phyloP scores from a whole-genome alignment of 2,797 vertebrate genomes.

The Dendrocincla fuliginosa region DNA sequence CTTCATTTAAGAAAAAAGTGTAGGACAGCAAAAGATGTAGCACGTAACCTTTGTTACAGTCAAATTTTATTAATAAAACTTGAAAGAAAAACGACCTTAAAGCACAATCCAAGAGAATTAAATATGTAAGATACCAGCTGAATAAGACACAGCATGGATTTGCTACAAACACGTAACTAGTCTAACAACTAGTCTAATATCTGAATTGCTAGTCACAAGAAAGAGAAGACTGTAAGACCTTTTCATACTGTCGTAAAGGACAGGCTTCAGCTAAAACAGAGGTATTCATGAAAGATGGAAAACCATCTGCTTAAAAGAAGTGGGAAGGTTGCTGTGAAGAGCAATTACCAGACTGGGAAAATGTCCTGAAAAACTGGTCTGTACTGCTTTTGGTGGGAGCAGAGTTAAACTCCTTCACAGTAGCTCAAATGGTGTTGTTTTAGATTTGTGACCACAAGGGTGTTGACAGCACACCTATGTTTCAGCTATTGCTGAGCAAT shows the following conservation, averaged over 20 bases:
- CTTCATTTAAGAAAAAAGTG: not conserved
- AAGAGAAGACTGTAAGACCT: not conserved
- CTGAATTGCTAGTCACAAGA: not conserved
- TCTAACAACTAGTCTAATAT: not conserved
- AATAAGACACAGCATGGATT: not conserved
- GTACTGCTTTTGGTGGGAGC: not conserved
- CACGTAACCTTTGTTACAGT: not conserved
- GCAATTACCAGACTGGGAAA: not conserved
- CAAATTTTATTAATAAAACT: not conserved
- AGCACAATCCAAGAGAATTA: not conserved
- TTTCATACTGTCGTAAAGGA: not conserved
- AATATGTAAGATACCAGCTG: not conserved
- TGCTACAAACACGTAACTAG: not conserved
- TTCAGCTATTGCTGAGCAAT: not conserved
- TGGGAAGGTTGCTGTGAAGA: not conserved
- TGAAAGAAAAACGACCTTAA: not conserved
- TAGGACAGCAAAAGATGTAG: not conserved
- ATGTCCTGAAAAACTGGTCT: not conserved
- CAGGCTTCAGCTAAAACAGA: not conserved
- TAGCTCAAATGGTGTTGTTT: not conserved
- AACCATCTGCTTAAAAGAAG: not conserved
- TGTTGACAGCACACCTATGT: rapidly evolving
- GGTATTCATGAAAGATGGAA: not conserved
- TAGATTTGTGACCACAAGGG: not conserved
- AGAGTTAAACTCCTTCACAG: not conserved